A percentile compares a stretch with the other conserved stretches of the same genome.
Conservation (phyloP, 2,797 vertebrate genomes). For the Sylvia borin region DNA sequence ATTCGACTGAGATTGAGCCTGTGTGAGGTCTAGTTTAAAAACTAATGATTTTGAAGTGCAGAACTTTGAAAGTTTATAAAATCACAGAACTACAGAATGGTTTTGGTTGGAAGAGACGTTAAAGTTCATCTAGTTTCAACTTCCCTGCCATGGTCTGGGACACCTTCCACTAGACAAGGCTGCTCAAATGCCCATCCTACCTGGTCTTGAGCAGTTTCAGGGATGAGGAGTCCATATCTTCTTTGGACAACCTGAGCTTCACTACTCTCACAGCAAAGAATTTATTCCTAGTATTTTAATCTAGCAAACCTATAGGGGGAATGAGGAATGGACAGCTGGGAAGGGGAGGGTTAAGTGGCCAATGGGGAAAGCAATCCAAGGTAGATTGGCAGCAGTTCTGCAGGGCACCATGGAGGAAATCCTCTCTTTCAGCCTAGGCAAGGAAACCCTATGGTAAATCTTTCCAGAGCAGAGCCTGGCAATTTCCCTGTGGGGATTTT, state of each 20-base stretch:
- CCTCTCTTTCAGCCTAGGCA: too few relatives aligned
- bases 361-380: too few relatives aligned
- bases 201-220: background rate
- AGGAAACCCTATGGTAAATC: too few relatives aligned
- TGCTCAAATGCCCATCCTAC: background rate
- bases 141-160: background rate
- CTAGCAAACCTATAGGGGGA: too few relatives aligned
- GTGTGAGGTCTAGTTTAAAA: background rate
- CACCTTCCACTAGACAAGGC: background rate
- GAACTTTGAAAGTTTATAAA: background rate
- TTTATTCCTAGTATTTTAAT: background rate
- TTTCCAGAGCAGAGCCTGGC: too few relatives aligned
- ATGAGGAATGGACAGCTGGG: too few relatives aligned
- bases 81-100: accelerated
- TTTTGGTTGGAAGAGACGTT: background rate
- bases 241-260: background rate
- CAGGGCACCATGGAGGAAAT: too few relatives aligned
- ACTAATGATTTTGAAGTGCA: background rate
- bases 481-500: too few relatives aligned
- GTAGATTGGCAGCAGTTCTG: too few relatives aligned
- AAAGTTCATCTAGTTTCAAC: background rate
- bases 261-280: background rate
- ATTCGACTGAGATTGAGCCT: background rate
- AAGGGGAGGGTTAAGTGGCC: too few relatives aligned
- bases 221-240: background rate